Conservation (phyloP, 2,113 vertebrate genomes). For the Dolichallabes microphthalmus region DNA sequence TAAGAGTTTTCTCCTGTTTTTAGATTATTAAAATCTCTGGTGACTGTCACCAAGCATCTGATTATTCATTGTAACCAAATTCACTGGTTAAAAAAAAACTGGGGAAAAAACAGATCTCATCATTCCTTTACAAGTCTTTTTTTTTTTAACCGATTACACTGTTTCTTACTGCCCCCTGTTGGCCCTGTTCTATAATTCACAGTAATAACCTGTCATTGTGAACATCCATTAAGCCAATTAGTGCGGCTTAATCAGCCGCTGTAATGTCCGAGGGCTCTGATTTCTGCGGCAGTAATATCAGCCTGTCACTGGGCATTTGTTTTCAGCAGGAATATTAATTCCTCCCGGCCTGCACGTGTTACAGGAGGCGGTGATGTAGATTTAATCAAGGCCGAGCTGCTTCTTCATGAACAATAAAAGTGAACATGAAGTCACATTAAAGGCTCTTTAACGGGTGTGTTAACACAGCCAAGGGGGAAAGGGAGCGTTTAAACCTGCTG, state of each 20-base stretch:
- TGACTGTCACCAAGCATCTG: not conserved
- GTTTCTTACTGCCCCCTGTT: slow-evolving; percentile 46
- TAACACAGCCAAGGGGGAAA: not conserved
- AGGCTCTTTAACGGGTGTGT: slow-evolving; percentile 11
- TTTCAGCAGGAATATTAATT: not conserved
- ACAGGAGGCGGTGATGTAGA: not conserved
- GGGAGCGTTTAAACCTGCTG: not conserved
- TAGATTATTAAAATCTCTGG: not conserved
- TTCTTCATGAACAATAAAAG: slow-evolving; percentile 28
- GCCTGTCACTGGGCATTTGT: not conserved
- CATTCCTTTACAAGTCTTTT: not conserved
- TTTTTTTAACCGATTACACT: not conserved
- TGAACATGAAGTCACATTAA: slow-evolving; percentile 19
- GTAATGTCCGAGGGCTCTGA: not conserved
- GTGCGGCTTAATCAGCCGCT: not conserved
- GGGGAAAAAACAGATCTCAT: not conserved
- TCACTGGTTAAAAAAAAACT: not conserved
- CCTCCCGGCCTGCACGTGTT: not conserved
- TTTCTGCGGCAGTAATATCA: not conserved
- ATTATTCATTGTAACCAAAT: not conserved
- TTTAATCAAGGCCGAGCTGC: slow-evolving; percentile 26
- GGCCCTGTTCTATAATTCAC: not conserved
- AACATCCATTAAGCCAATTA: not conserved
- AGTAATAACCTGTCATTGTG: not conserved
- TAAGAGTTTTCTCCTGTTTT: not conserved